Conservation (phyloP, 2,113 vertebrate genomes). For the Danionella cerebrum region DNA sequence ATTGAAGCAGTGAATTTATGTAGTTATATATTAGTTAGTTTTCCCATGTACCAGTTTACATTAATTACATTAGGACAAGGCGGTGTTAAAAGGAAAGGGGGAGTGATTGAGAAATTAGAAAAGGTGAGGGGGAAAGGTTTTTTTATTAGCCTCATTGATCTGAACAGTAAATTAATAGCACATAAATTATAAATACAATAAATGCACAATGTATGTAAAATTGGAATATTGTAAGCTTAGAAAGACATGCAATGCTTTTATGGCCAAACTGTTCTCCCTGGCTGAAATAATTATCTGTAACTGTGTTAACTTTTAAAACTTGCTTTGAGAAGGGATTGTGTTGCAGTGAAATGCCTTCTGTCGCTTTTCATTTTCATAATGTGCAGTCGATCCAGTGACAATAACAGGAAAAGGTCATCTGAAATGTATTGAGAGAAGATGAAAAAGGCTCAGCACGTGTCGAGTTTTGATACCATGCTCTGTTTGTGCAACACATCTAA, state of each 20-base stretch:
- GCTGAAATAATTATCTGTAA: not conserved
- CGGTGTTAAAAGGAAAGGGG: no score
- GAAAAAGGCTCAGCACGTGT: not conserved
- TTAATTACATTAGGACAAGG: no score
- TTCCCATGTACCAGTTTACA: no score
- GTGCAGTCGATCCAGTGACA: not conserved
- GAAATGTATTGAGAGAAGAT: not conserved
- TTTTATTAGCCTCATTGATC: no score
- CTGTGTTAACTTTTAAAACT: not conserved
- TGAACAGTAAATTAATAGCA: no score
- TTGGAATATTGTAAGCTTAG: no score
- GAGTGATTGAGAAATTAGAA: no score
- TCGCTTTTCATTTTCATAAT: constrained; percentile 1
- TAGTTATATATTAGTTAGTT: no score
- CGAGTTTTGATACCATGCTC: not conserved
- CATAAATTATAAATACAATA: no score
- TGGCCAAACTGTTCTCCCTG: not conserved
- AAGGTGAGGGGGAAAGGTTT: no score
- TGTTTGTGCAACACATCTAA: not conserved
- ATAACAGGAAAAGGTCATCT: constrained; percentile 8
- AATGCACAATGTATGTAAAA: no score
- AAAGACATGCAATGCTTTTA: not conserved
- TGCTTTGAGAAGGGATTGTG: not conserved
- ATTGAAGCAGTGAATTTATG: no score
- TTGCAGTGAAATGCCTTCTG: not conserved